Percentiles rank a stretch among this genome's conserved stretches.
Conservation (phyloP, 1,140 invertebrate genomes). For the Drosophila jambulina region DNA sequence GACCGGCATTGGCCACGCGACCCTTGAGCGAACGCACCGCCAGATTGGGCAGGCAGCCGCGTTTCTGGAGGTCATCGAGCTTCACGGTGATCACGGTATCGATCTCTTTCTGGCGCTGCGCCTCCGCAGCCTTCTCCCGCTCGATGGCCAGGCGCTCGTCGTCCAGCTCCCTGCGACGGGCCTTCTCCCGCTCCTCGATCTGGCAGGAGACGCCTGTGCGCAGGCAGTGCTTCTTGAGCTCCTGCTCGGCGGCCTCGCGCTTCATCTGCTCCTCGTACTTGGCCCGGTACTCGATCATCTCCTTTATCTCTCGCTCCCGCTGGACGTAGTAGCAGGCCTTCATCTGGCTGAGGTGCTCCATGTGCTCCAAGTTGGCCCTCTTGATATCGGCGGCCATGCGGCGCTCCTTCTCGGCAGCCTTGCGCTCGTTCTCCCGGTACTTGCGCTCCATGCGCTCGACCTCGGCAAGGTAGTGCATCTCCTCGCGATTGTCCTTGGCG, state of each 20-base stretch:
- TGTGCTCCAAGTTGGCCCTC: conserved; percentile 53
- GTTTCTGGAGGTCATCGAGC: conserved; percentile 57
- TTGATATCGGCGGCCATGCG: conserved; percentile 48
- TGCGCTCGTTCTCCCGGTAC: conserved; percentile 58
- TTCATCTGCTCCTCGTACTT: conserved; percentile 45
- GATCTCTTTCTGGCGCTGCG: conserved; percentile 61
- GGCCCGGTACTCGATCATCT: conserved; percentile 39
- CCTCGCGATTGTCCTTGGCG: conserved; percentile 66
- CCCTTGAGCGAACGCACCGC: conserved; percentile 49
- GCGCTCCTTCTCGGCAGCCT: conserved; percentile 46
- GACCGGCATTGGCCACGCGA: conserved; percentile 39
- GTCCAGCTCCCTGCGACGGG: conserved; percentile 54
- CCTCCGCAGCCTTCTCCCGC: conserved; percentile 17
- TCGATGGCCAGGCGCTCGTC: conserved; percentile 47
- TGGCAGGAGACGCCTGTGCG: conserved; percentile 51
- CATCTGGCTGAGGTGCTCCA: conserved; percentile 51
- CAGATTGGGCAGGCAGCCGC: conserved; percentile 47
- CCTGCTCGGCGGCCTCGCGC: conserved; percentile 32
- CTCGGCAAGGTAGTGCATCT: conserved; percentile 69
- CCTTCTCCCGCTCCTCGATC: conserved; percentile 62
- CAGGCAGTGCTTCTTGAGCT: conserved; percentile 44
- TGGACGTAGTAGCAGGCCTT: conserved; percentile 64
- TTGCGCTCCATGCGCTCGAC: conserved; percentile 65
- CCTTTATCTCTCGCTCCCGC: conserved; percentile 47
- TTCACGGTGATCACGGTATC: conserved; percentile 68